These are phyloP conservation scores for Ptilonorhynchus violaceus DNA, from an alignment of 2,113 vertebrate species.

Conservation along the genomic window DNA sequence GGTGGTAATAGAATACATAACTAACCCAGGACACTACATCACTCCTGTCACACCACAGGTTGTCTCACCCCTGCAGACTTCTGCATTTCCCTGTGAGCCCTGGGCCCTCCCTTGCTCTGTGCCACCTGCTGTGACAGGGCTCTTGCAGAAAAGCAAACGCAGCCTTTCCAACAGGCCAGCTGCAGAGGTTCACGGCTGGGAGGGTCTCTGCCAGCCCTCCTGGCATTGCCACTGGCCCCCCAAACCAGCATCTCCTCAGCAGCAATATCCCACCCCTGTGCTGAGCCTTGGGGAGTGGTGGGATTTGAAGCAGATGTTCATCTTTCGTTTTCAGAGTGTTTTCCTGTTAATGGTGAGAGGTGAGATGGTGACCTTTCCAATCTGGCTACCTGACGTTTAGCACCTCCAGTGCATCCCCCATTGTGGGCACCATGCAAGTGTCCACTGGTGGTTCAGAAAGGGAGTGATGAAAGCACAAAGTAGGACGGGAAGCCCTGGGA, in stretches of 20 bases:
- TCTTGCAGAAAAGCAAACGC: neutral
- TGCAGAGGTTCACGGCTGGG: neutral
- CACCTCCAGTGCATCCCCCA: accelerated
- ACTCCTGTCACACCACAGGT: neutral
- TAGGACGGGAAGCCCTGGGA: neutral
- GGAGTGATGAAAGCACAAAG: neutral
- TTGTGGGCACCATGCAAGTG: accelerated
- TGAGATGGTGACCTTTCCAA: neutral
- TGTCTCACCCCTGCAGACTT: neutral
- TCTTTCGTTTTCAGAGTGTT: neutral
- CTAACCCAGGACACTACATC: no score
- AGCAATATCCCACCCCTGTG: neutral
- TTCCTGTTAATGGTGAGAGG: neutral
- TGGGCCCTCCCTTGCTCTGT: accelerated
- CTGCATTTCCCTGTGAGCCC: neutral
- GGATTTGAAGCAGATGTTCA: neutral
- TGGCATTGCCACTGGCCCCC: neutral
- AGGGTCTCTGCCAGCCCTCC: neutral
- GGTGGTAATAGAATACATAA: no score
- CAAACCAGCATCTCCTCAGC: neutral
- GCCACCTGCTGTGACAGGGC: neutral
- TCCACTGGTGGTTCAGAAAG: neutral
- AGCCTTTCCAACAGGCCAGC: neutral
- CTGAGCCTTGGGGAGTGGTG: neutral
- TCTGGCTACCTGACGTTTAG: neutral